Percentiles rank a stretch among this genome's conserved stretches.
phyloP scores from a whole-genome alignment of 2,888 invertebrate species.

The Troilus luridus region DNA sequence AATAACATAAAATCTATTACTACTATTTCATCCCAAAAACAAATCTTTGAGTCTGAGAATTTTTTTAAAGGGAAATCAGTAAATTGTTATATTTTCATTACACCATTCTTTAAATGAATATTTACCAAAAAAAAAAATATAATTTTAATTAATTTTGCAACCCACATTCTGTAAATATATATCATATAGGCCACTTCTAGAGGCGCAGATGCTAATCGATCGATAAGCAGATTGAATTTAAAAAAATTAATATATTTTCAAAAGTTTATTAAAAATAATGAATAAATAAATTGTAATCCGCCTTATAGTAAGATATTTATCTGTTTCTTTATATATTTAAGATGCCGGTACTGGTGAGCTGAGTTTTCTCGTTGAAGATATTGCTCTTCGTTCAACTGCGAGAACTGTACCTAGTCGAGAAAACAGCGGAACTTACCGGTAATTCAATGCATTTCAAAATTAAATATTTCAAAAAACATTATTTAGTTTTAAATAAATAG shows the following conservation, averaged over 20 bases:
- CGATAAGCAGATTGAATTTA: not conserved
- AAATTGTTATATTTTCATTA: no score
- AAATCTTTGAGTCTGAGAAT: no score
- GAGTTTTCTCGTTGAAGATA: conserved; percentile 9
- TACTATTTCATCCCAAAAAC: no score
- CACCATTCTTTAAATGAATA: no score
- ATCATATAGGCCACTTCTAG: no score
- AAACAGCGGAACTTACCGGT: not conserved
- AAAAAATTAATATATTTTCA: not conserved
- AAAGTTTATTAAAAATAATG: not conserved
- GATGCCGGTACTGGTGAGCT: conserved; percentile 25
- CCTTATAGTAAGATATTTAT: not conserved
- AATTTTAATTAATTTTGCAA: no score
- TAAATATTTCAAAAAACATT: not conserved
- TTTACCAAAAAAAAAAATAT: no score
- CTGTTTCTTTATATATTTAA: conserved; percentile 26
- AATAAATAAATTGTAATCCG: not conserved
- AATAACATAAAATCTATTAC: no score
- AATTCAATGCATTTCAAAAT: not conserved
- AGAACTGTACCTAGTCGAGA: conserved; percentile 23
- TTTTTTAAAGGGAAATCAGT: no score
- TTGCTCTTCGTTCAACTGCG: not conserved
- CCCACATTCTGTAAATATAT: no score
- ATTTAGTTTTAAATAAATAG: not conserved
- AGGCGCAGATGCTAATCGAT: no score